Evolutionary conservation across 2,888 invertebrate species (phyloP), one percentile per base, ranked within the genome.

Genomic region (Cryptocephalus primarius): DNA sequence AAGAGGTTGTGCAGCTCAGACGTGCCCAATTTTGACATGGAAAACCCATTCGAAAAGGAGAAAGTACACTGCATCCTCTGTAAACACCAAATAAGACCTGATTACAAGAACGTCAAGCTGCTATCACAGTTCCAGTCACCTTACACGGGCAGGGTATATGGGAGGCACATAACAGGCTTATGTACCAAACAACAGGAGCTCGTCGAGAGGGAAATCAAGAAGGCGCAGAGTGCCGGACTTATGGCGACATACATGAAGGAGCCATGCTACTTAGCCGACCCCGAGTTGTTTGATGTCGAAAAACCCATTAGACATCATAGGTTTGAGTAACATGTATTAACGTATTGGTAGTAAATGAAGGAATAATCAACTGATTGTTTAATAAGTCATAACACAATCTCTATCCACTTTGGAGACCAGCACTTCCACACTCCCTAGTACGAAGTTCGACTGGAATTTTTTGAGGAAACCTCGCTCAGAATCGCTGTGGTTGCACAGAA

Each of bases 101-200:
- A 91, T 67, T 95, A 90, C 64, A 96, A 95, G 71, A 99, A 99
- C 70, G 81, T 85, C 0, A 81, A 89, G 57, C 70, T 99, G 4
- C 70, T 99, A 6, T 91, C 93, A 0, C 96, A 97, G 67, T 99
- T 99, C 69, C 88, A 96, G 63, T 97, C 96, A 33, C 85, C 91
- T 0, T 92, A 88, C 65, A 96, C 97, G 0, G 97, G 97, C 1
- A 77, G 85, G 54, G 80, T 95, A 51, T 97, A 95, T 66, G 91
- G 89, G 0, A 78, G 85, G 45, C 89, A 96, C 60, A 88, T 97
- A 39, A 99, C 97, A 4, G 93, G 97, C 1, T 75, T 99, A 39
- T 99, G 97, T 65, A 77, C 80, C 63, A 66, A 72, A 8, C 90
- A 92, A 66, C 94, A 96, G 60, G 73, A 74, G 40, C 69, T 76